Conservation (phyloP, 2,113 vertebrate species). For the Mustela lutreola region DNA sequence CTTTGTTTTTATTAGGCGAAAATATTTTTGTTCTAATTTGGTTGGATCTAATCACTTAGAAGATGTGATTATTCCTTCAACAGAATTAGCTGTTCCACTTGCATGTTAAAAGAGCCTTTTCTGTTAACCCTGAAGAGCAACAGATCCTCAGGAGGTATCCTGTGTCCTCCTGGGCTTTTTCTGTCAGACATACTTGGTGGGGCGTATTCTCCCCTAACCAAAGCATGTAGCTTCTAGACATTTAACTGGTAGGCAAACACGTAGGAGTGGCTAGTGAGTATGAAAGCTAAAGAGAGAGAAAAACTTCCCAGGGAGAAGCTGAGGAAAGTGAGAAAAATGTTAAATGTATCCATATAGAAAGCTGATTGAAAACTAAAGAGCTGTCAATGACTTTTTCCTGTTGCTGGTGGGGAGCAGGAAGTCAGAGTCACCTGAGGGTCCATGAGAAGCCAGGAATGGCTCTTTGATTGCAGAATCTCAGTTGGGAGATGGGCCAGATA, state of each 20-base stretch:
- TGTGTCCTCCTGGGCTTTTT: background rate
- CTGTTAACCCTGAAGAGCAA: background rate
- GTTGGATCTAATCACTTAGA: background rate
- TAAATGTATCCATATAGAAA: conserved; percentile 31
- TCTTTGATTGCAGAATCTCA: background rate
- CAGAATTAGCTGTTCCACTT: background rate
- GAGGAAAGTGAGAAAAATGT: conserved; percentile 39
- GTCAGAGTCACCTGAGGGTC: background rate
- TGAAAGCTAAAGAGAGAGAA: background rate
- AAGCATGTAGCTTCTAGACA: conserved; percentile 11
- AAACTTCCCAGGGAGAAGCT: background rate
- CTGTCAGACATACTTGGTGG: background rate
- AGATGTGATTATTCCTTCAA: background rate
- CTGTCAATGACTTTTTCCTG: conserved; percentile 21
- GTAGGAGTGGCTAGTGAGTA: background rate
- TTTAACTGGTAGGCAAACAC: conserved; percentile 24
- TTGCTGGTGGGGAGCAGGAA: background rate
- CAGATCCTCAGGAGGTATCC: background rate
- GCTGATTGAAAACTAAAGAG: background rate
- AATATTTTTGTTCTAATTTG: conserved; percentile 25
- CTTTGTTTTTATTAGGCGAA: conserved; percentile 18
- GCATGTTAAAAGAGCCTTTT: conserved; percentile 22
- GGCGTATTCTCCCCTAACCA: background rate
- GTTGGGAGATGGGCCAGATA: background rate
- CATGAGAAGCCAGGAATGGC: background rate